phyloP scores from a whole-genome alignment of 2,888 invertebrate species.

The Lasioglossum lativentre region DNA sequence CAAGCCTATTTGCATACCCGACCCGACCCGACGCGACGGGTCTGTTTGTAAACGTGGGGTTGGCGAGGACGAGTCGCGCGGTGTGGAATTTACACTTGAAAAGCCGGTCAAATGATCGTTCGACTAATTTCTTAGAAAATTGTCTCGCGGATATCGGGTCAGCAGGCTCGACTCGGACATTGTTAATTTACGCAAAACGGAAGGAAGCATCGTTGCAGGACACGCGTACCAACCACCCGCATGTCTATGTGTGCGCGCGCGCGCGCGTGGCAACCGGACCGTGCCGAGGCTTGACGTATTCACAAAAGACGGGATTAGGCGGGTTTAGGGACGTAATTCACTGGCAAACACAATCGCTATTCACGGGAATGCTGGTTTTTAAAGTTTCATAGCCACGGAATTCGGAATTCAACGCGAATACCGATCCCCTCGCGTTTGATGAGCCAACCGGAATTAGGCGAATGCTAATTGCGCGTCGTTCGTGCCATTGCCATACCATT shows the following conservation, averaged over 20 bases:
- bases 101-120: constrained; percentile 44
- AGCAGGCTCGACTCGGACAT: not conserved
- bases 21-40: constrained; percentile 16
- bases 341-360: constrained; percentile 2
- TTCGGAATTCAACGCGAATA: not conserved
- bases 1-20: constrained; percentile 46
- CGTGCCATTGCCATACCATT: not conserved
- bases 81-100: constrained; percentile 59
- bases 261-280: not conserved
- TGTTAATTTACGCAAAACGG: not conserved
- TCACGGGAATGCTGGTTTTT: not conserved
- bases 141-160: constrained; percentile 52
- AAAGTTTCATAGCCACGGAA: not conserved
- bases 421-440: not conserved
- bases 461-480: not conserved
- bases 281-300: not conserved
- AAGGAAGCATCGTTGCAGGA: not conserved
- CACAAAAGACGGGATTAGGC: constrained; percentile 2
- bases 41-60: not conserved
- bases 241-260: no score
- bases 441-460: not conserved
- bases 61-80: not conserved
- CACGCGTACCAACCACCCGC: not conserved
- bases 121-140: constrained; percentile 68
- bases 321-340: not conserved